Evolutionary conservation across 2,797 vertebrate species (phyloP).

Genomic region (Tangara arthus): DNA sequence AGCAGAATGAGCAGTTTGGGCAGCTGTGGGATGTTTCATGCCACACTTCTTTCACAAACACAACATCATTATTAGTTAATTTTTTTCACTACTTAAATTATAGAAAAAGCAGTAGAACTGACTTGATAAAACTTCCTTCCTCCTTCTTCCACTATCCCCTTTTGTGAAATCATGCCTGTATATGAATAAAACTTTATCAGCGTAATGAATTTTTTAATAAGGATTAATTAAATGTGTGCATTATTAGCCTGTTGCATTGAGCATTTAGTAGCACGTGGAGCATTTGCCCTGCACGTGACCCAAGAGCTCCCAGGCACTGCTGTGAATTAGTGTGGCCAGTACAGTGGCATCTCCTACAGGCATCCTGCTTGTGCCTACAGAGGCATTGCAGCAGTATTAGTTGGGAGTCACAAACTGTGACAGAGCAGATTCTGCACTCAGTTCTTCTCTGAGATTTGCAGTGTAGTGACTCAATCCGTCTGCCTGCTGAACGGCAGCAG

Average conservation of each 20-base stretch:
- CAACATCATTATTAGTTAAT: background rate
- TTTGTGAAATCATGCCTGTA: background rate
- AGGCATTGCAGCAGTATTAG: background rate
- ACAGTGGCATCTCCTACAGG: background rate
- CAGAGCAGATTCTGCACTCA: background rate
- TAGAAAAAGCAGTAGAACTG: background rate
- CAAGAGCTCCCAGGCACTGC: background rate
- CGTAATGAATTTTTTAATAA: background rate
- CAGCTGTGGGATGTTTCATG: background rate
- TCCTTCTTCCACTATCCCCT: background rate
- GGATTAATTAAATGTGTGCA: background rate
- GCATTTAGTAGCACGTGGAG: background rate
- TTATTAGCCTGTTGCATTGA: background rate
- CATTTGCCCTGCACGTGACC: background rate
- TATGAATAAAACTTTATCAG: background rate
- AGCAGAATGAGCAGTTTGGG: background rate
- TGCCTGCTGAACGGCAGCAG: background rate
- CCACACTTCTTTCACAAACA: background rate
- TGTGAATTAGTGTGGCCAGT: fast-evolving
- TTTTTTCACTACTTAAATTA: background rate
- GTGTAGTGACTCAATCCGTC: background rate
- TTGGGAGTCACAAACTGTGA: background rate
- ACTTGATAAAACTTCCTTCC: background rate
- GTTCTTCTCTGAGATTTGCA: background rate
- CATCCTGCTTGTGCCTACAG: background rate